A percentile compares a stretch with the other conserved stretches of the same genome.
Evolutionary conservation across 1,140 invertebrate species (phyloP).

Genomic region (Drosophila kohkoa): DNA sequence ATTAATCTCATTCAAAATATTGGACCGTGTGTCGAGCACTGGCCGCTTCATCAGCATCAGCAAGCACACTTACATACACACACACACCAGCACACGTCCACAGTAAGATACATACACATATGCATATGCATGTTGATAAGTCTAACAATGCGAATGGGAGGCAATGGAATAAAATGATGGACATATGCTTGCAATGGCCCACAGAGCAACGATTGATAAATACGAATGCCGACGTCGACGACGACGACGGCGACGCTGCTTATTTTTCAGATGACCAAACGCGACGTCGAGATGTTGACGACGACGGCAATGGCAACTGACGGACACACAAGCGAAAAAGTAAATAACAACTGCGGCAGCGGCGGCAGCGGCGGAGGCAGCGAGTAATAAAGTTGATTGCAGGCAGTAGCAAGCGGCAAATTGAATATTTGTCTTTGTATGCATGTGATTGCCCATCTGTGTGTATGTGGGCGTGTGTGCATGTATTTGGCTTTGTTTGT

Average conservation of each 20-base stretch:
- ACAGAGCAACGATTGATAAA: slow-evolving; percentile 67
- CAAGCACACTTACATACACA: slow-evolving; percentile 15
- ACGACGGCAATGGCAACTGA: slow-evolving; percentile 9
- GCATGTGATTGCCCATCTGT: slow-evolving; percentile 10
- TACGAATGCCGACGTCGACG: slow-evolving; percentile 26
- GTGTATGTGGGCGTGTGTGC: slow-evolving; percentile 21
- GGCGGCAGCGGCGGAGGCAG: slow-evolving; percentile 28
- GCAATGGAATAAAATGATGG: slow-evolving; percentile 36
- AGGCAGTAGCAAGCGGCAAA: slow-evolving; percentile 65
- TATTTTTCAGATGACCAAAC: slow-evolving; percentile 69
- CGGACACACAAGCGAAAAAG: slow-evolving; percentile 43
- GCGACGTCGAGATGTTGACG: slow-evolving; percentile 44
- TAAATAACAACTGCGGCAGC: slow-evolving; percentile 50
- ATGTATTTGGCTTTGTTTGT: slow-evolving; percentile 40
- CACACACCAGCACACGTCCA: not conserved
- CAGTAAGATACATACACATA: not conserved
- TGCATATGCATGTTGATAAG: slow-evolving; percentile 45
- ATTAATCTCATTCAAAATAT: slow-evolving; percentile 58
- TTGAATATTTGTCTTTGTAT: slow-evolving; percentile 60
- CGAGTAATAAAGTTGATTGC: slow-evolving; percentile 75
- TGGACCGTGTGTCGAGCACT: slow-evolving; percentile 44
- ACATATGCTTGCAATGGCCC: slow-evolving; percentile 47
- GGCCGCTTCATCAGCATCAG: slow-evolving; percentile 40
- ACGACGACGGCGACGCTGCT: slow-evolving; percentile 29
- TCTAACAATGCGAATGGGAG: slow-evolving; percentile 51